A percentile compares a stretch with the other conserved stretches of the same genome.
Evolutionary conservation across 2,888 invertebrate species (phyloP).

Genomic region (Gonocerus acuteangulatus): DNA sequence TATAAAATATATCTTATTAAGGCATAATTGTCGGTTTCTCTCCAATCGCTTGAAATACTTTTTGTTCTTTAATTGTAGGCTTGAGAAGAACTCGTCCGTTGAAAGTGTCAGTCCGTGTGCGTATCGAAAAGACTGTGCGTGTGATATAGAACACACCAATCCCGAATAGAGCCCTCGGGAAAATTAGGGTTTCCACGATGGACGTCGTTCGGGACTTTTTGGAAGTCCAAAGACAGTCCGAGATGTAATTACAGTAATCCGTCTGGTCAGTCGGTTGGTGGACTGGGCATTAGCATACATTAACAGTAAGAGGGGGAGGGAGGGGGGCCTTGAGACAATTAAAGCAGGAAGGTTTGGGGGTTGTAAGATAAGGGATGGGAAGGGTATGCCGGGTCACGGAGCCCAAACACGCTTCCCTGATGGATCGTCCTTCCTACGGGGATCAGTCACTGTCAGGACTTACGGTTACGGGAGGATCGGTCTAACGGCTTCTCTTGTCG

Average conservation of each 20-base stretch:
- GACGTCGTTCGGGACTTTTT: background rate
- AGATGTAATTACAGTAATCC: slow-evolving; percentile 13
- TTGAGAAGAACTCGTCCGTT: background rate
- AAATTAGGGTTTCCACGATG: background rate
- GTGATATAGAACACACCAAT: slow-evolving; percentile 11
- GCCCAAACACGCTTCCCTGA: slow-evolving; percentile 11
- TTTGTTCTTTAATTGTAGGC: background rate
- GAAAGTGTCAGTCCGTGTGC: too few relatives aligned
- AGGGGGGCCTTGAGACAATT: background rate
- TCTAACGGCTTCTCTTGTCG: background rate
- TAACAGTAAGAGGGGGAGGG: background rate
- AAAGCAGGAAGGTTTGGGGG: background rate
- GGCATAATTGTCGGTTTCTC: background rate
- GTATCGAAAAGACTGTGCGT: background rate
- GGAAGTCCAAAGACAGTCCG: background rate
- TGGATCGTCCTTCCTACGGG: slow-evolving; percentile 6
- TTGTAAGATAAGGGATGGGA: background rate
- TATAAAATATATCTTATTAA: background rate
- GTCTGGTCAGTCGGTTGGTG: slow-evolving; percentile 3
- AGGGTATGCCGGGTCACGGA: slow-evolving; percentile 16
- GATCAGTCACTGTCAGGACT: slow-evolving; percentile 18
- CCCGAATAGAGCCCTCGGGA: background rate
- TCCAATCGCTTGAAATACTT: background rate
- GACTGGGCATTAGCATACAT: slow-evolving; percentile 23
- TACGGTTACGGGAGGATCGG: background rate